Base-by-base conservation (phyloP, 1,140 invertebrate species). In the Neuroterus valhalla region DNA sequence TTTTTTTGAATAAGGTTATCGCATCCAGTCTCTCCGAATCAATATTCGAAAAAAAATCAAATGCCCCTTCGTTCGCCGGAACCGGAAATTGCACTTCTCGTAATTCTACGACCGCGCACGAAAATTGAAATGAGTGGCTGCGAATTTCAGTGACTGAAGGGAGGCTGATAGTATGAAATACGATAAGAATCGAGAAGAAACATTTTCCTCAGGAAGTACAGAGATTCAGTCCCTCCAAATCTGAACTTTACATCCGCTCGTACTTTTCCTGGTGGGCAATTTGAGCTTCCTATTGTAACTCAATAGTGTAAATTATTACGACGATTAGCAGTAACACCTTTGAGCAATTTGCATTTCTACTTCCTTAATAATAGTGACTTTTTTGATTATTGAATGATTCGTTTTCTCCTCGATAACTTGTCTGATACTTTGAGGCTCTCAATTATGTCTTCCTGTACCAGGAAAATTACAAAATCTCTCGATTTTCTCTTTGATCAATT, bases 81-180 rank as follows among this genome's bases (percentile, higher is more conserved):
- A 55, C 21, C 52, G 52, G 52, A 55, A 55, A 55, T 55, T 55
- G 52, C 52, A 55, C 52, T 55, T 21, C 21, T 55, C 52, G 52
- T 55, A 55, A 55, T 55, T 55, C 21, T 21, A 52, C 21, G 52
- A 26, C 26, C 52, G 52, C 23, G 21, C 23, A 55, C 52, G 52
- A 55, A 26, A 55, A 55, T 55, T 55, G 52, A 55, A 52, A 52
- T 26, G 52, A 55, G 52, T 55, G 11, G 52, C 52, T 55, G 52
- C 15, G 15, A 55, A 55, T 55, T 55, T 55, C 50, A 55, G 19
- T 26, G 52, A 31, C 26, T 21, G 52, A 55, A 21, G 21, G 52
- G 26, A 17, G 19, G 26, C 26, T 26, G 10, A 55, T 21, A 52
- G 21, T 55, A 26, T 10, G 12, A 11, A 55, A 26, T 23, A 26